These are phyloP conservation scores for Lasioglossum zephyrum DNA, from an alignment of 2,888 invertebrate genomes.

Conservation along the genomic window DNA sequence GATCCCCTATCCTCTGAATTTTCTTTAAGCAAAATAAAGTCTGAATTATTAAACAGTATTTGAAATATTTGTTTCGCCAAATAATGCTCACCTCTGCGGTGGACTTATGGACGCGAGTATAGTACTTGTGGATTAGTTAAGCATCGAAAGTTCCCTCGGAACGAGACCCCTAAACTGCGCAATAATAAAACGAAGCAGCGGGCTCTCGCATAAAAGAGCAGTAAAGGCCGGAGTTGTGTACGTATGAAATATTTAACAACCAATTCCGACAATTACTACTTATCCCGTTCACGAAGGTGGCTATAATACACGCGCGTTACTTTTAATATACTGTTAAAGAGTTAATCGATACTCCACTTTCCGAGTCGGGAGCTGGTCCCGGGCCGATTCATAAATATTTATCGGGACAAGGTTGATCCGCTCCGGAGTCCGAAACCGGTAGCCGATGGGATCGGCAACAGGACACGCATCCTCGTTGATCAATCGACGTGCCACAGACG, in stretches of 20 bases:
- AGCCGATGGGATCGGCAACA: conserved; percentile 27
- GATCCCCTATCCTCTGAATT: background rate
- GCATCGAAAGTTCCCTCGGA: background rate
- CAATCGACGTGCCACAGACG: conserved; percentile 31
- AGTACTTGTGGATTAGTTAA: too few relatives aligned
- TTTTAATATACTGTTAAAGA: conserved; percentile 14
- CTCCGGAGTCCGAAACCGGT: conserved; percentile 41
- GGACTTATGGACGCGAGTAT: too few relatives aligned
- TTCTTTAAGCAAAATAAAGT: too few relatives aligned
- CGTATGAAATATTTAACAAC: conserved; percentile 7
- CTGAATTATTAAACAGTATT: too few relatives aligned
- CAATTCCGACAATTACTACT: conserved; percentile 12
- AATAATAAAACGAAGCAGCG: background rate
- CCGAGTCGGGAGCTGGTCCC: background rate
- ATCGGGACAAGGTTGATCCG: conserved; percentile 13
- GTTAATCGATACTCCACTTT: conserved; percentile 14
- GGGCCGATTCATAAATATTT: conserved; percentile 5
- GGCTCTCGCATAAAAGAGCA: background rate
- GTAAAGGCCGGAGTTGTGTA: background rate
- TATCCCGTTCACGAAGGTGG: conserved; percentile 9
- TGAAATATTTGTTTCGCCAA: too few relatives aligned
- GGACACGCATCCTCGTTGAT: conserved; percentile 42
- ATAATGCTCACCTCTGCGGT: too few relatives aligned
- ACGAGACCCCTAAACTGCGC: background rate
- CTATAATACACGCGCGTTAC: conserved; percentile 11